Base-by-base conservation (phyloP, 2,888 invertebrate species). In the Himalopsyche anomala region DNA sequence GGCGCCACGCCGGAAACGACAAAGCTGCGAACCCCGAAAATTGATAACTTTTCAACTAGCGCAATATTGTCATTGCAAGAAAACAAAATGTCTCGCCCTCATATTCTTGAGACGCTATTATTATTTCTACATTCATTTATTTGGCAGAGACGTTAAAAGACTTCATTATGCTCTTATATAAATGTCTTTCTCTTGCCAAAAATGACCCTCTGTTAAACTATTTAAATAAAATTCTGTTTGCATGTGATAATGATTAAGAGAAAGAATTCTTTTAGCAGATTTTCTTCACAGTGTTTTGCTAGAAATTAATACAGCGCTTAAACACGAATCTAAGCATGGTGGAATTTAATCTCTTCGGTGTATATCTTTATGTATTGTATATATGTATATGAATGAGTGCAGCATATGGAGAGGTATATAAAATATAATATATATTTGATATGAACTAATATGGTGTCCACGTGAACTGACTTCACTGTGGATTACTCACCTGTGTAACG, bases 21-120 rank as follows among this genome's bases (percentile, higher is more conserved):
- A 82, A 83, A 87, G 85, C 88, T 86, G 84, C 62, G 74, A 80
- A 80, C 82, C 82, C 80, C 85, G 51, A 79, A 86, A 88, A 88
- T 88, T 88, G 88, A 88, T 88, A 88, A 88, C 88, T 88, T 87
- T 86, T 87, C 86, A 84, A 82, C 82, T 82, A 82, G 80, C 80
- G 8, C 80, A 40, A 40, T 83, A 83, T 85, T 81, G 81, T 42
- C 81, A 28, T n/a, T 28, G 51, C 28, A 45, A 51, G 40, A 80
- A 17, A 80, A 80, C 15, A 80, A 36, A 80, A n/a, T 40, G 42
- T 40, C 80, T 80, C 42, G 80, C 80, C 62, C 15, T 19, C 6
- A 62, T 62, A 62, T 2, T 62, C 19, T 62, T 62, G 62, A 51
- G 62, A 62, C 62, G 62, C 15, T 62, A 62, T 19, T 62, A 62